Percentiles rank a stretch among this genome's conserved stretches.
Evolutionary conservation across 2,797 vertebrate species (phyloP).

Genomic region (Anableps anableps): DNA sequence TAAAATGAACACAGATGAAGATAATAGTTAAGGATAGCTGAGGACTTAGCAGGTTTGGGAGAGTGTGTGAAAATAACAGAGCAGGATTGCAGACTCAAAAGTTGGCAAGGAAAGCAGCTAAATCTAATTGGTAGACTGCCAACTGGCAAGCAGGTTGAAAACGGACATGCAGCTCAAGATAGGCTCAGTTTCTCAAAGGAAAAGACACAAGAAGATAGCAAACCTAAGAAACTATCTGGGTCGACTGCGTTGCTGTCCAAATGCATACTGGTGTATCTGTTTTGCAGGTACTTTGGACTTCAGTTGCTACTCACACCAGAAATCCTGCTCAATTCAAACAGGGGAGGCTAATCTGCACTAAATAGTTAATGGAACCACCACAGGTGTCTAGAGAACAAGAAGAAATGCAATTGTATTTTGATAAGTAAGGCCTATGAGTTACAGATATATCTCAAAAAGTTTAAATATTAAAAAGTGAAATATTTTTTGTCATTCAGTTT

Average conservation of each 20-base stretch:
- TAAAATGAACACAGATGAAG: neutral
- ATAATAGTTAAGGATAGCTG: neutral
- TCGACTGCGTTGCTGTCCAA: neutral
- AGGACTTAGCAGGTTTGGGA: neutral
- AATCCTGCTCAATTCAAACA: neutral
- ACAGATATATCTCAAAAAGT: too few species aligned
- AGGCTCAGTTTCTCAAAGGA: neutral
- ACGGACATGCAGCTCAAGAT: neutral
- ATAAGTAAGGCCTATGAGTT: too few species aligned
- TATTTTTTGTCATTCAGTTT: too few species aligned
- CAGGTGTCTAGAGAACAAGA: too few species aligned
- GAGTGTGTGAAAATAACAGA: neutral
- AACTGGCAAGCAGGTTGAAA: constrained; percentile 7
- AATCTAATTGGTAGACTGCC: neutral
- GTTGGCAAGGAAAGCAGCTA: neutral
- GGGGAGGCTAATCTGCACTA: neutral
- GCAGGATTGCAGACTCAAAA: neutral
- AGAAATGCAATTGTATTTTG: too few species aligned
- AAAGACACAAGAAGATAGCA: neutral
- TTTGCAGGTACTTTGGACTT: neutral
- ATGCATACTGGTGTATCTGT: neutral
- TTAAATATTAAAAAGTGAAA: too few species aligned
- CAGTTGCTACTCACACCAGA: neutral
- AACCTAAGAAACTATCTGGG: neutral
- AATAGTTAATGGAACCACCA: too few species aligned